These are phyloP conservation scores for Gila robusta DNA, from an alignment of 2,797 vertebrate genomes.

Conservation along the genomic window DNA sequence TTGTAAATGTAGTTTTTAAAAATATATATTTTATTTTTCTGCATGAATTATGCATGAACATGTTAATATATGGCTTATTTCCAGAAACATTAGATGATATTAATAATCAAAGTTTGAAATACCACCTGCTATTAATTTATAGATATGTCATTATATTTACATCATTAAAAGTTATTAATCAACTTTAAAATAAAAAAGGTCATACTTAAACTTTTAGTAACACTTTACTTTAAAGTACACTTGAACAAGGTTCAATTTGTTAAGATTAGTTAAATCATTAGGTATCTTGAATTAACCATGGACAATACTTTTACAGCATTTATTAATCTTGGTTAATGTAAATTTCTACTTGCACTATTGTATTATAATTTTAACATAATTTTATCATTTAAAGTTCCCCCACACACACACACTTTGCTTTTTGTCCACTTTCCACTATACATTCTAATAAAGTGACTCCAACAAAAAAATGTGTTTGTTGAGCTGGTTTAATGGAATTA, in stretches of 20 bases:
- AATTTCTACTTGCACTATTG: no score
- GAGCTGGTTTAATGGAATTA: neutral
- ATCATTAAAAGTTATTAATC: no score
- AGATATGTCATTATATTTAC: neutral
- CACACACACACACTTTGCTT: neutral
- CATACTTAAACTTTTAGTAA: neutral
- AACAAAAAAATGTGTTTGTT: no score
- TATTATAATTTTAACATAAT: no score
- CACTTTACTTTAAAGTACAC: neutral
- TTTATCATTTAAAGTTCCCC: no score
- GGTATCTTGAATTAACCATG: neutral
- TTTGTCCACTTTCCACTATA: neutral
- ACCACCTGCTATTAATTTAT: neutral
- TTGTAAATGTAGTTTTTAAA: neutral
- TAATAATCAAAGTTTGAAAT: neutral
- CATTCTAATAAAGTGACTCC: neutral
- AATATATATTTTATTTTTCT: neutral
- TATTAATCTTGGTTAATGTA: no score
- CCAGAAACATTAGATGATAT: neutral
- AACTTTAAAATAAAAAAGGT: neutral
- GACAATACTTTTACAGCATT: neutral
- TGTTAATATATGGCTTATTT: neutral
- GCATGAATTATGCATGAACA: neutral
- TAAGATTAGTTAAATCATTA: neutral
- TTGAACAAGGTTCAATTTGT: neutral